Evolutionary conservation across 2,797 vertebrate species (phyloP).

Genomic region (Catostomus latipinnis): DNA sequence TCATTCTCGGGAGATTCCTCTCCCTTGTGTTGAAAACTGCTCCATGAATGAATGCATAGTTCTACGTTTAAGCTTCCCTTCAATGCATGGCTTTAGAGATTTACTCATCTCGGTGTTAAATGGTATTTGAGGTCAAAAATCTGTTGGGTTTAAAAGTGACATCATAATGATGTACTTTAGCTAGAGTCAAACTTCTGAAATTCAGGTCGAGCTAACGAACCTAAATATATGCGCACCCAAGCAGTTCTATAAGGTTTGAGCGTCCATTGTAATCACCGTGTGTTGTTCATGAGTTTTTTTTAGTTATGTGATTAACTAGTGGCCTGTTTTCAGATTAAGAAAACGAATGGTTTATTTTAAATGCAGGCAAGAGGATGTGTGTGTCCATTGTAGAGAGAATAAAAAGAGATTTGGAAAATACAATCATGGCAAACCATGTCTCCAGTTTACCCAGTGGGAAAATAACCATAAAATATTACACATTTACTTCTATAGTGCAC

Average conservation of each 20-base stretch:
- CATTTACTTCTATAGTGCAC: no score
- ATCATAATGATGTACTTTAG: constrained; percentile 26
- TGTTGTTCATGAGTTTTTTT: constrained; percentile 41
- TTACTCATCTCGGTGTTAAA: constrained; percentile 72
- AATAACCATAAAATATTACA: no score
- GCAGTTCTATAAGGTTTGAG: not conserved
- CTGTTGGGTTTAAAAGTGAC: constrained; percentile 58
- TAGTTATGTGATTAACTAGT: constrained; percentile 45
- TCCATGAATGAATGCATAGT: constrained; percentile 67
- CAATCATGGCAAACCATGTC: not conserved
- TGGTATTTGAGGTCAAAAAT: constrained; percentile 70
- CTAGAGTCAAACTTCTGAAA: not conserved
- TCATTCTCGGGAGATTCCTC: constrained; percentile 57
- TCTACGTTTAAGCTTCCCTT: constrained; percentile 68
- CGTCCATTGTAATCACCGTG: constrained; percentile 21
- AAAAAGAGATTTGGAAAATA: not conserved
- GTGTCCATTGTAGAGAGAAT: not conserved
- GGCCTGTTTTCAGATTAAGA: constrained; percentile 32
- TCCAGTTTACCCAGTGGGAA: not conserved
- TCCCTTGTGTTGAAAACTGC: constrained; percentile 57
- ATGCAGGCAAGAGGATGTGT: not conserved
- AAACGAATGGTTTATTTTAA: constrained; percentile 12
- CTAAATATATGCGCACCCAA: not conserved
- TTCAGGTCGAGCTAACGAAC: constrained; percentile 22
- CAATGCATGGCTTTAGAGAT: constrained; percentile 71